Base-by-base conservation (phyloP, 2,888 invertebrate species). In the Rotaria sp. region DNA sequence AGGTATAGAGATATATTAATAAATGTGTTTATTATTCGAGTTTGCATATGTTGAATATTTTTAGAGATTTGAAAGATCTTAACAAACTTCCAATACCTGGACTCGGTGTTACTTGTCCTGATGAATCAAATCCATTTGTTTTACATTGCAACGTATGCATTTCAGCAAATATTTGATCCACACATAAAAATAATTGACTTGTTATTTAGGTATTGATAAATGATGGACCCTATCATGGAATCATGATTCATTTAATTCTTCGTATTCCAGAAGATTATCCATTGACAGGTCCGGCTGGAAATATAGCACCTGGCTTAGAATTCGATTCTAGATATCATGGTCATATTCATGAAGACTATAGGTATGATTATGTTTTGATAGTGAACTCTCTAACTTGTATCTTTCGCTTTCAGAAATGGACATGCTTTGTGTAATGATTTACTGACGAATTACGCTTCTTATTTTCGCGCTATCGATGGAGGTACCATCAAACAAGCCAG, bases 211-310 rank as follows among this genome's bases (percentile, higher is more conserved):
- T 67, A 45, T 38, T 80, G 75, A 80, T 80, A 10, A 80, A 41
- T 80, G 75, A 80, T 80, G 75, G 75, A 2, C 75, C 75, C 2
- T 80, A 80, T 45, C 41, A n/a, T 45, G 75, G 75, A 4, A 45
- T 38, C 7, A 45, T 80, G 41, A 80, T 80, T 80, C 75, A 80
- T 80, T 41, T 80, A 26, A 26, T 80, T 13, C 75, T 80, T 80
- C 75, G 45, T 26, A 80, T 80, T 26, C 75, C 75, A 24, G 75
- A 80, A 21, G 75, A 80, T 26, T 80, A 80, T 80, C 75, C 75
- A 41, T 45, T 80, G 45, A 80, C 75, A 45, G 75, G 75, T 11
- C 75, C 75, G 0, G 41, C 75, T 24, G 75, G 75, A 24, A 80
- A 80, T 45, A 80, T 80, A 26, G 75, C 75, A 26, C 75, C 75